Conservation (phyloP, 2,888 invertebrate species). For the Tipula unca region DNA sequence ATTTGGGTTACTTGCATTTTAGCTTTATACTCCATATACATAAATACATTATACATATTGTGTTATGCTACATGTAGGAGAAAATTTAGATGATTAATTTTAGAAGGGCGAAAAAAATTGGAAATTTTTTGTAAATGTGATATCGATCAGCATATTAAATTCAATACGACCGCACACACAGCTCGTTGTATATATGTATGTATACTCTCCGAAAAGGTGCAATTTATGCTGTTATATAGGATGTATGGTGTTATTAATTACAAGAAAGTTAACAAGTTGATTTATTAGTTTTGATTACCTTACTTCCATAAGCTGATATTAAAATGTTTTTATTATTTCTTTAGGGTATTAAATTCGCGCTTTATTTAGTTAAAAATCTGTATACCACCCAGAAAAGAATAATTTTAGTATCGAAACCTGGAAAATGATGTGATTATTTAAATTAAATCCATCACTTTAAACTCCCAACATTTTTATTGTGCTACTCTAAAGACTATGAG, state of each 20-base stretch:
- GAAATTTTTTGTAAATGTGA: neutral
- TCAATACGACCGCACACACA: neutral
- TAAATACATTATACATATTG: neutral
- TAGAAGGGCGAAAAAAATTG: neutral
- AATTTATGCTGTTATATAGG: neutral
- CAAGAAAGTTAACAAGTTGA: neutral
- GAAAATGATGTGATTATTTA: no score
- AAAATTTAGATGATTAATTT: neutral
- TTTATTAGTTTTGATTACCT: neutral
- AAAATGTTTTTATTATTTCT: neutral
- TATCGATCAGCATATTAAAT: neutral
- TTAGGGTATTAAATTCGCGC: neutral
- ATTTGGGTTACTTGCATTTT: neutral
- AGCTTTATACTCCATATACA: neutral
- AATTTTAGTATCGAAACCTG: no score
- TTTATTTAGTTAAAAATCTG: neutral
- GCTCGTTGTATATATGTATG: neutral
- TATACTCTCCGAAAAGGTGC: neutral
- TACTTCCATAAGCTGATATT: neutral
- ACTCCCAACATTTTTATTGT: no score
- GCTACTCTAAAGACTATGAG: no score
- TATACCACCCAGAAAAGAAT: neutral
- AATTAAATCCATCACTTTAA: no score
- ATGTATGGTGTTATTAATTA: neutral
- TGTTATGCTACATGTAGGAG: neutral